Conservation (phyloP, 2,797 vertebrate genomes). For the Podarcis siculus region DNA sequence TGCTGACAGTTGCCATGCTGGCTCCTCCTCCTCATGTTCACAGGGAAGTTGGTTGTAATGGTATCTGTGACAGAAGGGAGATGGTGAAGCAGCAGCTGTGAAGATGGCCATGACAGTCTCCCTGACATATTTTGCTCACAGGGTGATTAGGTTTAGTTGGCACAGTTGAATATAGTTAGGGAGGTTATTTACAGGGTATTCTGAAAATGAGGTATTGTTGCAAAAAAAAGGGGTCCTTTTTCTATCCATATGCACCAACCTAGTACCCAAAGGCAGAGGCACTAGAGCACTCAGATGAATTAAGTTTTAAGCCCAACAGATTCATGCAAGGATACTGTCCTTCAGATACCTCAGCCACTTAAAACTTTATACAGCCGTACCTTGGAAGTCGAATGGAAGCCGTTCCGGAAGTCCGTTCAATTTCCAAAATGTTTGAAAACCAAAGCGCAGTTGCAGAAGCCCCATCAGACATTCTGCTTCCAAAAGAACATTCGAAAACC, state of each 20-base stretch:
- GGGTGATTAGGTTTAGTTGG: neutral
- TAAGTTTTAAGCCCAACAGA: neutral
- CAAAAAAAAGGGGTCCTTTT: neutral
- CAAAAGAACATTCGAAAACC: too few relatives aligned
- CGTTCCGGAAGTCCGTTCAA: too few relatives aligned
- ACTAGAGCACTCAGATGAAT: neutral
- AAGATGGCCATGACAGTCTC: neutral
- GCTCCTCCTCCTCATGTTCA: neutral
- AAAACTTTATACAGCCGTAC: neutral
- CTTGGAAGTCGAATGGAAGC: too few relatives aligned
- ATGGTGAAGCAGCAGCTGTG: neutral
- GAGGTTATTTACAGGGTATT: neutral
- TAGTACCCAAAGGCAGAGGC: neutral
- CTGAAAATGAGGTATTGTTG: neutral
- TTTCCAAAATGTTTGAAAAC: too few relatives aligned
- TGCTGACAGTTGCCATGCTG: neutral
- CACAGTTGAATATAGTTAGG: neutral
- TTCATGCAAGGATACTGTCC: neutral
- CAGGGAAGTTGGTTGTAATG: neutral
- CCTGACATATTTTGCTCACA: neutral
- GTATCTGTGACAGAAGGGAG: neutral
- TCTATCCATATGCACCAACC: too few relatives aligned
- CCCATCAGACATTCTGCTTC: too few relatives aligned
- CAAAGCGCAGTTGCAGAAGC: too few relatives aligned
- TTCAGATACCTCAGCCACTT: neutral